Evolutionary conservation across 1,140 invertebrate genomes (phyloP), one percentile per base, ranked within the genome.

Genomic region (Amphibalanus amphitrite): DNA sequence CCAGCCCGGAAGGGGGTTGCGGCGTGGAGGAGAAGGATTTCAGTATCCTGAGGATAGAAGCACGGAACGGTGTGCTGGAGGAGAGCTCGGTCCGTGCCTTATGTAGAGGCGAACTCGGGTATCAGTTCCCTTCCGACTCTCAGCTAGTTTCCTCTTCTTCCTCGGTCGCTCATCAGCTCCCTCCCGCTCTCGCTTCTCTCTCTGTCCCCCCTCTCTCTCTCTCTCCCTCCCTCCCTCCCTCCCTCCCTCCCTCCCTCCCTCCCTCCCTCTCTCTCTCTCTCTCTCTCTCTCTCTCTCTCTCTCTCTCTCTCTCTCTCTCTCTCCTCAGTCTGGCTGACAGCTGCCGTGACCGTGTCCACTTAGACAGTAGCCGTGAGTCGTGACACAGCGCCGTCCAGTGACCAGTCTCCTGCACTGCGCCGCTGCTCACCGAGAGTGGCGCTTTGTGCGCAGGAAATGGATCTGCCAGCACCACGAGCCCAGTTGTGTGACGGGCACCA

Each of bases 241-340:
- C 29, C 38, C 64, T 59, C 64, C 47, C 29, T 59, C 69, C 28
- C 67, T 64, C 72, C 72, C 26, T 17, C 26, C 40, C 59, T 33
- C 23, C n/a, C 69, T 67, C 67, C 33, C 33, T 59, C 33, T 70
- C 69, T 33, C 59, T 65, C 70, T 65, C 40, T 28, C 38, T 67
- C 72, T 28, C 69, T 67, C 70, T 69, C 71, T 72, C 67, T 74
- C 70, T 73, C 0, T 20, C 29, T 71, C 70, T 65, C 70, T 26
- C 38, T 65, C 70, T 65, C 70, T 64, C 70, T 71, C 70, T 71
- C 33, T 64, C 25, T 71, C 26, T 29, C 28, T 28, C 33, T n/a
- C 33, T 25, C n/a, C n/a, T 30, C n/a, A 8, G 25, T 29, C 47
- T 26, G 33, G 15, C 33, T 15, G 15, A 15, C 33, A 6, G 33